phyloP scores from a whole-genome alignment of 2,888 invertebrate genomes.

The Asteroscopus sphinx region DNA sequence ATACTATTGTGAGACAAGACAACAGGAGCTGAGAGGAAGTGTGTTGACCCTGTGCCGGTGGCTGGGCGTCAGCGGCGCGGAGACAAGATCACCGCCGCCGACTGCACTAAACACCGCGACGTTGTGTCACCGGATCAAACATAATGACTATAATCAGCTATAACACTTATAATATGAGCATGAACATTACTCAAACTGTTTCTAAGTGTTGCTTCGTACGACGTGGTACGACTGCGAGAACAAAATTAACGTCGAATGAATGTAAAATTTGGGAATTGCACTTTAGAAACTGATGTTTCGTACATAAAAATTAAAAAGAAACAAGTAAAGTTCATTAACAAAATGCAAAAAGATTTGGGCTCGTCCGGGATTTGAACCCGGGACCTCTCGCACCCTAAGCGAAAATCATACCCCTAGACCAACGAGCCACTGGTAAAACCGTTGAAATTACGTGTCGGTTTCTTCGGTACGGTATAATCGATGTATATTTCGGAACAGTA shows the following conservation, averaged over 20 bases:
- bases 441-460: conserved; percentile 7
- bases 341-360: conserved; percentile 69
- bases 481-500: not conserved
- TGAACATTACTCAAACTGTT: not conserved
- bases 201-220: not conserved
- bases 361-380: conserved; percentile 90
- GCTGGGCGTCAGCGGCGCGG: conserved; percentile 15
- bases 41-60: conserved; percentile 34
- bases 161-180: too few relatives aligned
- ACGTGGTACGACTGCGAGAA: too few relatives aligned
- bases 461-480: not conserved
- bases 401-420: conserved; percentile 90
- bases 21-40: conserved; percentile 6
- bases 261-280: too few relatives aligned
- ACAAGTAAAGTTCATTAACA: not conserved
- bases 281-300: too few relatives aligned
- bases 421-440: conserved; percentile 73
- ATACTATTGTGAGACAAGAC: not conserved
- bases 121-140: conserved; percentile 2
- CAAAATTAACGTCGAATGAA: too few relatives aligned
- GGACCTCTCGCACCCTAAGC: conserved; percentile 90
- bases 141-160: not conserved
- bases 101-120: not conserved
- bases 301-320: conserved; percentile 1
- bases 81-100: conserved; percentile 71